phyloP scores from a whole-genome alignment of 1,140 invertebrate species.

The Elymnias hypermnestra region DNA sequence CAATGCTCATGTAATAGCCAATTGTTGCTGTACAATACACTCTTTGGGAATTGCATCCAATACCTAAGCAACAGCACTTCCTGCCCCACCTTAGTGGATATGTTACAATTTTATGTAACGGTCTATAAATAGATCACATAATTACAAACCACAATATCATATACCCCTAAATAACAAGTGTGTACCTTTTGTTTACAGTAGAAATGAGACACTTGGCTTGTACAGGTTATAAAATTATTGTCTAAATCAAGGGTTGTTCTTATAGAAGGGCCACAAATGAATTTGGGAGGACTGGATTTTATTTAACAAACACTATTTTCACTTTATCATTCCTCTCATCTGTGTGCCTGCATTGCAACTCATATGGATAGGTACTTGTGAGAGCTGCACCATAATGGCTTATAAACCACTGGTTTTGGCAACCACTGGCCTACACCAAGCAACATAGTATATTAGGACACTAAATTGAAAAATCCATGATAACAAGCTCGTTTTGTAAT shows the following conservation, averaged over 20 bases:
- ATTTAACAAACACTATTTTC: too few species aligned
- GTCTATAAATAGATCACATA: constrained; percentile 16
- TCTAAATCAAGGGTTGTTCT: not conserved
- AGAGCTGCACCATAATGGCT: too few species aligned
- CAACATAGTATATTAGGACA: constrained; percentile 7
- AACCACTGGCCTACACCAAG: too few species aligned
- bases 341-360: too few species aligned
- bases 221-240: not conserved
- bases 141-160: constrained; percentile 10
- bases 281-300: too few species aligned
- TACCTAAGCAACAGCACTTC: constrained; percentile 38
- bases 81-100: constrained; percentile 31
- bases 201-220: not conserved
- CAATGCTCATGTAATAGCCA: constrained; percentile 37
- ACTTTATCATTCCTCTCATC: too few species aligned
- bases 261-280: too few species aligned
- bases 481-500: constrained; percentile 71
- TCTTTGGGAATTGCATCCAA: constrained; percentile 19
- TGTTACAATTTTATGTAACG: constrained; percentile 10
- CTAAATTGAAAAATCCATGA: constrained; percentile 43
- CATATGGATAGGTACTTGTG: too few species aligned
- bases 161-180: not conserved
- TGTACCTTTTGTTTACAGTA: constrained; percentile 3
- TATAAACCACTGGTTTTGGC: too few species aligned
- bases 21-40: constrained; percentile 36